Evolutionary conservation across 2,888 invertebrate genomes (phyloP).

Genomic region (Dysmachus trigonus): DNA sequence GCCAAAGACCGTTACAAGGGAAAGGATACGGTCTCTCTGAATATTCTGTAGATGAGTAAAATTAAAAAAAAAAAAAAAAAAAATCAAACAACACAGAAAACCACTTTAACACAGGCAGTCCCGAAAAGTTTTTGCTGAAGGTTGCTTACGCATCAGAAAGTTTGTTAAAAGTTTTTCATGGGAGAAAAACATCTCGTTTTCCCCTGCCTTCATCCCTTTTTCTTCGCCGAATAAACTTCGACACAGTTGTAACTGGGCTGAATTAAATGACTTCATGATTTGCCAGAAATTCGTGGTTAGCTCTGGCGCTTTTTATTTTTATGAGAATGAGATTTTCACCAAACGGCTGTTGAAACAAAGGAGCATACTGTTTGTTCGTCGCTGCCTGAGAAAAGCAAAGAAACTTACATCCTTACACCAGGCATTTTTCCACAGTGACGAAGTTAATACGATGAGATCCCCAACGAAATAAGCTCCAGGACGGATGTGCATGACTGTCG

Average conservation of each 20-base stretch:
- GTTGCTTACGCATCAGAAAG: constrained; percentile 36
- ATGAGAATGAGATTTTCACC: neutral
- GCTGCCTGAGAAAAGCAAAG: neutral
- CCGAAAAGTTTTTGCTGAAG: constrained; percentile 6
- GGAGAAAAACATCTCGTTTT: constrained; percentile 28
- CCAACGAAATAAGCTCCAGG: neutral
- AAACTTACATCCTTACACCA: neutral
- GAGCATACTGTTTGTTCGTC: neutral
- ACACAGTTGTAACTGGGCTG: neutral
- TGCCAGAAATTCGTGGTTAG: constrained; percentile 16
- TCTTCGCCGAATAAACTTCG: neutral
- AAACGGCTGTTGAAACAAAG: neutral
- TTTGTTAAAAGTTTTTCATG: constrained; percentile 31
- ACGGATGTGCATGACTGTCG: neutral
- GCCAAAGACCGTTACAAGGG: neutral
- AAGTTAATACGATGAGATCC: neutral
- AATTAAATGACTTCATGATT: constrained; percentile 34
- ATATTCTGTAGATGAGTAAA: neutral
- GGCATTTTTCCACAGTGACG: neutral
- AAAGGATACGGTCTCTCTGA: neutral
- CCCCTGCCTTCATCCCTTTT: neutral
- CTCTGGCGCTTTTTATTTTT: neutral
- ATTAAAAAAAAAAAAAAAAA: neutral
- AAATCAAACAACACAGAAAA: constrained; percentile 14
- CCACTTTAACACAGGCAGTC: constrained; percentile 3